A percentile compares a stretch with the other conserved stretches of the same genome.
Evolutionary conservation across 2,113 vertebrate genomes (phyloP).

Genomic region (Clarias macrocephalus): DNA sequence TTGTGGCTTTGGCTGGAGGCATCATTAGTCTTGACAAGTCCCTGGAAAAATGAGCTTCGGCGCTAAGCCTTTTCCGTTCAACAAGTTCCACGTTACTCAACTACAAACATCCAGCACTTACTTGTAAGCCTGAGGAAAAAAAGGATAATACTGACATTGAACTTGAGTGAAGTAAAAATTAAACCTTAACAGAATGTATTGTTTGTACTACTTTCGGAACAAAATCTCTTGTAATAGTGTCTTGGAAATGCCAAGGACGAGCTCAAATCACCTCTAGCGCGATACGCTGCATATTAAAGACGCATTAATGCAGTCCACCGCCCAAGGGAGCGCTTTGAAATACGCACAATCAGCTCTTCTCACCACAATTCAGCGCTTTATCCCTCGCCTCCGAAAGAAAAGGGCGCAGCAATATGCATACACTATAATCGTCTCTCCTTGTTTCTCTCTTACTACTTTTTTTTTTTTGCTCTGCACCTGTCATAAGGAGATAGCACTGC

Average conservation of each 20-base stretch:
- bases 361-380: not conserved
- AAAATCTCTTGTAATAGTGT: not conserved
- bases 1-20: slow-evolving; percentile 25
- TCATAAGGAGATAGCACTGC: slow-evolving; percentile 4
- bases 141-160: not conserved
- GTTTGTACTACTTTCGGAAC: not conserved
- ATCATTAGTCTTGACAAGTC: slow-evolving; percentile 26
- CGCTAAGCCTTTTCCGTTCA: not conserved
- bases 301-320: slow-evolving; percentile 12
- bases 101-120: slow-evolving; percentile 14
- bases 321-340: slow-evolving; percentile 32
- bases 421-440: not conserved
- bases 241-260: slow-evolving; percentile 34
- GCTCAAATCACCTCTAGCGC: slow-evolving; percentile 11
- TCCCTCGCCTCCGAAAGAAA: slow-evolving; percentile 19
- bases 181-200: not conserved
- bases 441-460: slow-evolving; percentile 19
- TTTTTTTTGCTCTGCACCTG: not conserved
- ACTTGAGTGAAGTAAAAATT: not conserved
- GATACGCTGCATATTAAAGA: slow-evolving; percentile 19
- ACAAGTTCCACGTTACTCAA: not conserved
- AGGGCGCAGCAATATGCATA: slow-evolving; percentile 24
- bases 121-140: not conserved
- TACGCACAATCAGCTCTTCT: slow-evolving; percentile 32
- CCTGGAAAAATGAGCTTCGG: slow-evolving; percentile 4